A percentile compares a stretch with the other conserved stretches of the same genome.
phyloP scores from a whole-genome alignment of 2,888 invertebrate genomes.

The Melikaiella ostensackeni region DNA sequence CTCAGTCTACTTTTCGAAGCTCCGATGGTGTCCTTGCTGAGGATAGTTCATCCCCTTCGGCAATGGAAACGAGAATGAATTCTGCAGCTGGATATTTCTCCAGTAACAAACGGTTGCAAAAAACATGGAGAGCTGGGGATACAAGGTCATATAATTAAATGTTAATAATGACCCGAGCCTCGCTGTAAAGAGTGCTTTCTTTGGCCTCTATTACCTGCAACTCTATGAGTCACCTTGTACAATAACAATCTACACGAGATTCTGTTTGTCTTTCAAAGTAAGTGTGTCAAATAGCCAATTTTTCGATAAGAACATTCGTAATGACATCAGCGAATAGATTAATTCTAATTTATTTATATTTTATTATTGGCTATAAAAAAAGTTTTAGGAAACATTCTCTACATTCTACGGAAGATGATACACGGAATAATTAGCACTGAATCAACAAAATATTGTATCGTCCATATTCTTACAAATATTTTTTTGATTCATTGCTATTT shows the following conservation, averaged over 20 bases:
- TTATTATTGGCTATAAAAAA: too few species aligned
- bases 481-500: too few species aligned
- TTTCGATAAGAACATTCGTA: background rate
- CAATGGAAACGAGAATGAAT: conserved; percentile 58
- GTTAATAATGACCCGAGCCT: background rate
- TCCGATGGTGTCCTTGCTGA: conserved; percentile 80
- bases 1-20: conserved; percentile 81
- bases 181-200: background rate
- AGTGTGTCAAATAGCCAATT: background rate
- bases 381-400: too few species aligned
- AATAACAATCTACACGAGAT: background rate
- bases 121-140: background rate
- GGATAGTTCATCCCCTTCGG: conserved; percentile 77
- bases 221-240: background rate
- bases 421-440: too few species aligned
- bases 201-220: background rate
- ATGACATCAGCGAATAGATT: too few species aligned
- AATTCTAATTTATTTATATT: too few species aligned
- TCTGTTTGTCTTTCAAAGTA: background rate
- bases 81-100: background rate
- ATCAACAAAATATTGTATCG: too few species aligned
- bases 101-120: background rate
- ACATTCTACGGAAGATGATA: too few species aligned
- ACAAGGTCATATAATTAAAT: background rate
- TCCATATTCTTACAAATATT: too few species aligned